These are phyloP conservation scores for Drosophila ogumai DNA, from an alignment of 1,140 invertebrate genomes.

Conservation along the genomic window DNA sequence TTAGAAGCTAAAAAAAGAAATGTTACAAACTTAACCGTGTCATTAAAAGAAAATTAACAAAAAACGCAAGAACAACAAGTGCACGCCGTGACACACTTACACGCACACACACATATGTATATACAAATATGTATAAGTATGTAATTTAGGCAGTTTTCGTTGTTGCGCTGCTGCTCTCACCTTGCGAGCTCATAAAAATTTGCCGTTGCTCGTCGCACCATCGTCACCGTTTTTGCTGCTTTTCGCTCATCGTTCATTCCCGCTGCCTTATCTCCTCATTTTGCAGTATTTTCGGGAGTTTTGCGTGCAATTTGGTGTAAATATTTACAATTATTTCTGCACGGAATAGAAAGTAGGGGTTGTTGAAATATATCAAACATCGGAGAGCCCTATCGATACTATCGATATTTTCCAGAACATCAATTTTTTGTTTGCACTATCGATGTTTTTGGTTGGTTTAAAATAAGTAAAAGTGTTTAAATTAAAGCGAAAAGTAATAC, in stretches of 20 bases:
- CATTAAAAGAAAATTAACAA: slow-evolving; percentile 18
- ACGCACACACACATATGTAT: slow-evolving; percentile 6
- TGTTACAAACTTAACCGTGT: slow-evolving; percentile 44
- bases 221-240: slow-evolving; percentile 43
- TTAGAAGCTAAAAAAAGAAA: slow-evolving; percentile 60
- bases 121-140: slow-evolving; percentile 1
- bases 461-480: too few species aligned
- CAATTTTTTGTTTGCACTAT: too few species aligned
- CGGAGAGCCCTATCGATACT: too few species aligned
- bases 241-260: slow-evolving; percentile 27
- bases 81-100: slow-evolving; percentile 42
- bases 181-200: slow-evolving; percentile 51
- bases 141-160: slow-evolving; percentile 47
- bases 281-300: slow-evolving; percentile 24
- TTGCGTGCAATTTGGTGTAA: slow-evolving; percentile 35
- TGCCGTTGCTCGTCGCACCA: slow-evolving; percentile 30
- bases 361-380: too few species aligned
- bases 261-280: slow-evolving; percentile 24
- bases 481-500: too few species aligned
- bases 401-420: too few species aligned
- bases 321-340: slow-evolving; percentile 67
- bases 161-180: slow-evolving; percentile 54
- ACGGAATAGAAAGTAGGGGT: slow-evolving; percentile 66
- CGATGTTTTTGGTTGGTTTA: too few species aligned
- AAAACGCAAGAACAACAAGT: slow-evolving; percentile 39